Base-by-base conservation (phyloP, 2,888 invertebrate species). In the Ferdinandea cuprea region DNA sequence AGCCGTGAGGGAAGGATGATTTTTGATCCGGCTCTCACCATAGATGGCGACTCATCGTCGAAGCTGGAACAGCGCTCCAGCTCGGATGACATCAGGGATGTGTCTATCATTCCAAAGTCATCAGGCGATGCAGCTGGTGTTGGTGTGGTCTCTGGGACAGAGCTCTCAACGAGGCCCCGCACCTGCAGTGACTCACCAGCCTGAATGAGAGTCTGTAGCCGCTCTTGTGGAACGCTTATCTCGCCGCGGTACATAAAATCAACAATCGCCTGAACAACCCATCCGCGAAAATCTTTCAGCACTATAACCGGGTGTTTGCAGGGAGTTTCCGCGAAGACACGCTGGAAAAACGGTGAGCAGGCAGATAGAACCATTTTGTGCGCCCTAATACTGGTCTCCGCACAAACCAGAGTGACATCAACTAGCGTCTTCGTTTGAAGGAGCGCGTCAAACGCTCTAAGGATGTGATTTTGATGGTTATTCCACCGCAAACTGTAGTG, bases 211-310 rank as follows among this genome's bases (percentile, higher is more conserved):
- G 94, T 95, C 71, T 95, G 94, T 25, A 97, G 92, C 85, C 96
- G 95, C 88, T 96, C 96, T 88, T 96, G 96, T 6, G 95, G 94
- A 61, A 97, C 96, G 86, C 96, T 96, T 87, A 97, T 96, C 92
- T 97, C 97, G 40, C 97, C 97, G 86, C 96, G 95, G 92, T 98
- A 98, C 97, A 97, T 97, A 89, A 97, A 98, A 91, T 97, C 96
- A 83, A 97, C 95, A 80, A 97, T 95, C 35, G 96, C 96, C 88
- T 96, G 96, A 84, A 98, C 95, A 88, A 97, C 97, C 94, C 96
- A 96, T 86, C 95, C 96, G 88, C 94, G 94, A 90, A 97, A 96
- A 92, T 97, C 97, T 90, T 97, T 97, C 83, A 98, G 92, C 86
- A 97, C 96, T 89, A 98, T 96, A 86, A 97, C 96, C 44, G 97